Evolutionary conservation across 2,113 vertebrate genomes (phyloP).

Genomic region (Carollia perspicillata): DNA sequence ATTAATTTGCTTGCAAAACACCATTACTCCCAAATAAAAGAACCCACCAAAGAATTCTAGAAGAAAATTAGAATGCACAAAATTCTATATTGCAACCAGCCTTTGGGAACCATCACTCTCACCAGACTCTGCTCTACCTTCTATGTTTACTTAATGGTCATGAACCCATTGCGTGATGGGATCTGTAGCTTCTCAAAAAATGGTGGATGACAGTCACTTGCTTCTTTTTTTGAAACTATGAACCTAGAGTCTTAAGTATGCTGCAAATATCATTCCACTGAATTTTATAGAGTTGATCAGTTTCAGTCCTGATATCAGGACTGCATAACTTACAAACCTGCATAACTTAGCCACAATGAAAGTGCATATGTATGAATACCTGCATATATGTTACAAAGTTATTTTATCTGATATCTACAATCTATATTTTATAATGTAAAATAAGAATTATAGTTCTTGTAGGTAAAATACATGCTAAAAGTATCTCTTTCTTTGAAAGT

Average conservation of each 20-base stretch:
- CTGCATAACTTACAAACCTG: background rate
- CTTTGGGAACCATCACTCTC: background rate
- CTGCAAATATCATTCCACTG: background rate
- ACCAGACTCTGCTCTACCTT: background rate
- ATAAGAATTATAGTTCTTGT: background rate
- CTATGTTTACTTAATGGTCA: background rate
- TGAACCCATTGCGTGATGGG: background rate
- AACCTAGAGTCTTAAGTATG: background rate
- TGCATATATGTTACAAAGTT: background rate
- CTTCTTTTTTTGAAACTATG: conserved; percentile 18
- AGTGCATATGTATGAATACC: background rate
- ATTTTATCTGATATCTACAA: background rate
- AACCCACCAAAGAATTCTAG: background rate
- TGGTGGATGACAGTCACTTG: background rate
- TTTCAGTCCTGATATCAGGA: background rate
- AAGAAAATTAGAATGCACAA: background rate
- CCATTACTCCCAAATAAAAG: background rate
- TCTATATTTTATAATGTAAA: background rate
- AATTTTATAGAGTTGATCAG: background rate
- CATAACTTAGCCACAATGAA: background rate
- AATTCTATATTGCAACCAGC: background rate
- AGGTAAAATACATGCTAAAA: background rate
- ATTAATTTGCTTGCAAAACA: background rate
- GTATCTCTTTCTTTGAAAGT: background rate
- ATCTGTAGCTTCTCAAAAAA: background rate